phyloP scores from a whole-genome alignment of 2,113 vertebrate genomes.

The Chionomys nivalis region DNA sequence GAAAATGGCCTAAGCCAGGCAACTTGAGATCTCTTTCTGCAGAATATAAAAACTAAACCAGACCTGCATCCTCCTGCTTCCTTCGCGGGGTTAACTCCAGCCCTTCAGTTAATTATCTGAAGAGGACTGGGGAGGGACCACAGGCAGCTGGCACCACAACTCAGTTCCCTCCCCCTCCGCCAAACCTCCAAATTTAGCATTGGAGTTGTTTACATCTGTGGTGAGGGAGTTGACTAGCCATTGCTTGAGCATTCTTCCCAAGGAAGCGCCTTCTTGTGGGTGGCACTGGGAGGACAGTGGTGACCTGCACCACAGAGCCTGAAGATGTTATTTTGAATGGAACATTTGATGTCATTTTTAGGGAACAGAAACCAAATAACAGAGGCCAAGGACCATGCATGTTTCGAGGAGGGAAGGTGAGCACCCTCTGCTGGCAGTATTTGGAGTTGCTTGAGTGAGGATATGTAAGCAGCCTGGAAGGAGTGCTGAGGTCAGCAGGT shows the following conservation, averaged over 20 bases:
- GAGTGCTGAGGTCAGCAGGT: constrained; percentile 35
- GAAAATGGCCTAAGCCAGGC: neutral
- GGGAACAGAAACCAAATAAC: constrained; percentile 55
- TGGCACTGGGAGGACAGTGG: neutral
- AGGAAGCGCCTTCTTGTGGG: neutral
- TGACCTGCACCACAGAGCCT: neutral
- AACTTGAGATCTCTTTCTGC: neutral
- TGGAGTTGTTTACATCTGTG: constrained; percentile 28
- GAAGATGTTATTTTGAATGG: constrained; percentile 25
- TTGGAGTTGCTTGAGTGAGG: constrained; percentile 61
- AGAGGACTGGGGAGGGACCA: constrained; percentile 65
- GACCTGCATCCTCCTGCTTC: neutral
- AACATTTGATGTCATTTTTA: constrained; percentile 37
- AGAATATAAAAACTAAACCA: neutral
- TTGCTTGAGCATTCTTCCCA: constrained; percentile 39
- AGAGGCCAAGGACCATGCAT: constrained; percentile 36
- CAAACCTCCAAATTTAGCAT: constrained; percentile 69
- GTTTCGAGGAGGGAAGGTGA: constrained; percentile 50
- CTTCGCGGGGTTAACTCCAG: constrained; percentile 63
- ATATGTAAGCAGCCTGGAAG: neutral
- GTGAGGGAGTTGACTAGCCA: neutral
- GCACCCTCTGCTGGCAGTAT: constrained; percentile 22
- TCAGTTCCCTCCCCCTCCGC: constrained; percentile 33
- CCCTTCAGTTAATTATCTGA: constrained; percentile 57
- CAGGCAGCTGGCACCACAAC: constrained; percentile 49